Evolutionary conservation across 1,140 invertebrate genomes (phyloP).

Genomic region (Philotrypesis tridentata): DNA sequence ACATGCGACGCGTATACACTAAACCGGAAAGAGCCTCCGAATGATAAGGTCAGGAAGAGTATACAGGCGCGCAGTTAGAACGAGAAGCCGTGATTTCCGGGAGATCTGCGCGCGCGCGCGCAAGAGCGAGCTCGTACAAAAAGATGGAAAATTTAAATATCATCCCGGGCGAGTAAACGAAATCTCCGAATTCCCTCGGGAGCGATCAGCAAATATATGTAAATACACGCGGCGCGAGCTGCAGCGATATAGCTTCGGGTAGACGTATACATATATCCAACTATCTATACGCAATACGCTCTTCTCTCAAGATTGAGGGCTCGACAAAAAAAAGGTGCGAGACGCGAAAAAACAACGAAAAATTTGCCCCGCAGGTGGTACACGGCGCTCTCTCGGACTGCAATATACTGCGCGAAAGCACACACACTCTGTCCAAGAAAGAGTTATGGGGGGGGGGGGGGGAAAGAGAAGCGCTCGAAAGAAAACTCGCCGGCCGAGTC

Average conservation of each 20-base stretch:
- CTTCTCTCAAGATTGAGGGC: neutral
- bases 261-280: too few relatives aligned
- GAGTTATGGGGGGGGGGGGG: constrained; percentile 11
- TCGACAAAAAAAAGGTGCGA: neutral
- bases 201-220: constrained; percentile 42
- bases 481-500: neutral
- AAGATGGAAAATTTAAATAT: constrained; percentile 49
- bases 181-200: constrained; percentile 36
- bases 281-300: too few relatives aligned
- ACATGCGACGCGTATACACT: neutral
- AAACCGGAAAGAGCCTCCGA: neutral
- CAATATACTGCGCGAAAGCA: too few relatives aligned
- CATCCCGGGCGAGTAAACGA: constrained; percentile 36
- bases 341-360: too few relatives aligned
- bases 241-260: neutral
- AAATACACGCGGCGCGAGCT: constrained; percentile 12
- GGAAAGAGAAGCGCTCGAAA: neutral
- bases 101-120: neutral
- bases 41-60: constrained; percentile 8
- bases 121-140: constrained; percentile 27
- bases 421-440: neutral
- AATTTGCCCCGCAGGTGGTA: too few relatives aligned
- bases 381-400: too few relatives aligned
- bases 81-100: constrained; percentile 30
- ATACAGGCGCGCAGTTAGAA: neutral